Evolutionary conservation across 2,888 invertebrate species (phyloP).

Genomic region (Chrysina gloriosa): DNA sequence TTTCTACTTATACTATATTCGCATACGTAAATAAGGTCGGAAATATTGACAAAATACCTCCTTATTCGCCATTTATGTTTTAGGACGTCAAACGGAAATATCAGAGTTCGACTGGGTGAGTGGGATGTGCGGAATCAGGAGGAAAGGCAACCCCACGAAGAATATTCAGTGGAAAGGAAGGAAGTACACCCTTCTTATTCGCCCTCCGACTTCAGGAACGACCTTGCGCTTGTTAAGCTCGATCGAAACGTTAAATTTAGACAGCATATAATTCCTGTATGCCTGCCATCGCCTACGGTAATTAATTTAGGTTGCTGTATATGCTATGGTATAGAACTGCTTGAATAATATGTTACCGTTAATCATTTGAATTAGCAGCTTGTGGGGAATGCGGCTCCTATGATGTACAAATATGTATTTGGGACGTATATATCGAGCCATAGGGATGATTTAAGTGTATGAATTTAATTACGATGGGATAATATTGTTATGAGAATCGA

Average conservation of each 20-base stretch:
- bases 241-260: conserved; percentile 87
- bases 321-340: background rate
- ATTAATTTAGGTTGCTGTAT: conserved; percentile 33
- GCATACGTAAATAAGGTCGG: background rate
- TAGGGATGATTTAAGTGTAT: no score
- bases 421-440: no score
- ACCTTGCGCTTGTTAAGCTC: conserved; percentile 85
- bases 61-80: conserved; percentile 48
- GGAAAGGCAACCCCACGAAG: conserved; percentile 87
- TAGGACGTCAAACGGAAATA: conserved; percentile 88
- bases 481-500: no score
- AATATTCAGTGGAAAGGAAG: conserved; percentile 88
- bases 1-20: background rate
- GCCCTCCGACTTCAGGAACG: conserved; percentile 91
- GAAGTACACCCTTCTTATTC: conserved; percentile 93
- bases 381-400: no score
- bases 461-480: no score
- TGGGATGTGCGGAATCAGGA: conserved; percentile 91
- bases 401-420: no score
- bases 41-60: background rate
- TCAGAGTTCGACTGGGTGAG: conserved; percentile 90
- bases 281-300: conserved; percentile 80
- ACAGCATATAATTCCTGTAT: conserved; percentile 93
- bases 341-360: background rate
- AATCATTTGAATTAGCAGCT: background rate